These are phyloP conservation scores for Zygaena filipendulae DNA, from an alignment of 2,888 invertebrate genomes.

Conservation along the genomic window DNA sequence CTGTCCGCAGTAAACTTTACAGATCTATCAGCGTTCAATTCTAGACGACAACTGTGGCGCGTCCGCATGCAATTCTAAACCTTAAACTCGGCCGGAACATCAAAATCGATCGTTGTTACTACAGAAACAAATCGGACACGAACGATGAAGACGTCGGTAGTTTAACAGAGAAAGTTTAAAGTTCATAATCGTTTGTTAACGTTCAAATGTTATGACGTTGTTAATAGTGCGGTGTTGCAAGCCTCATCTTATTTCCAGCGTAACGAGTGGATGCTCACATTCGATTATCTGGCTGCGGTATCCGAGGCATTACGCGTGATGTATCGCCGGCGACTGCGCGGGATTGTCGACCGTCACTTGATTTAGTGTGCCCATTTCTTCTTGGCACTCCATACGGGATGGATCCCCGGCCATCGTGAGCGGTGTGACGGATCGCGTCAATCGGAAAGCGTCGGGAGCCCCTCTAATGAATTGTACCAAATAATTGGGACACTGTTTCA, in stretches of 20 bases:
- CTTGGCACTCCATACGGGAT: conserved; percentile 59
- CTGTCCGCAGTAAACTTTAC: conserved; percentile 67
- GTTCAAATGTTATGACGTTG: conserved; percentile 31
- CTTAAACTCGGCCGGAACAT: conserved; percentile 31
- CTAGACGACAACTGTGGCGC: conserved; percentile 34
- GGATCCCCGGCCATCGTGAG: conserved; percentile 55
- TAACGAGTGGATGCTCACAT: conserved; percentile 68
- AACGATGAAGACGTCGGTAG: conserved; percentile 24
- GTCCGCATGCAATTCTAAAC: conserved; percentile 32
- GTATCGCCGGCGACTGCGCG: conserved; percentile 62
- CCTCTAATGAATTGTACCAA: conserved; percentile 66
- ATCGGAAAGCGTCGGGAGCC: conserved; percentile 52
- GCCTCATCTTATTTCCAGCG: conserved; percentile 65
- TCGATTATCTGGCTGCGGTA: conserved; percentile 67
- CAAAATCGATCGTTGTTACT: not conserved
- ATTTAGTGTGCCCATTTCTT: conserved; percentile 63
- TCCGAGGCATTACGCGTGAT: conserved; percentile 67
- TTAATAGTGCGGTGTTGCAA: conserved; percentile 30
- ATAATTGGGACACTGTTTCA: conserved; percentile 67
- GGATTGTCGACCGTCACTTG: conserved; percentile 62
- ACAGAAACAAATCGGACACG: no score
- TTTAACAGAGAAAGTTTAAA: no score
- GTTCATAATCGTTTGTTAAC: conserved; percentile 7
- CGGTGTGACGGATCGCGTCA: conserved; percentile 55
- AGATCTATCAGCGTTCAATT: conserved; percentile 54